phyloP scores from a whole-genome alignment of 1,140 invertebrate species.

The Dryas iulia region DNA sequence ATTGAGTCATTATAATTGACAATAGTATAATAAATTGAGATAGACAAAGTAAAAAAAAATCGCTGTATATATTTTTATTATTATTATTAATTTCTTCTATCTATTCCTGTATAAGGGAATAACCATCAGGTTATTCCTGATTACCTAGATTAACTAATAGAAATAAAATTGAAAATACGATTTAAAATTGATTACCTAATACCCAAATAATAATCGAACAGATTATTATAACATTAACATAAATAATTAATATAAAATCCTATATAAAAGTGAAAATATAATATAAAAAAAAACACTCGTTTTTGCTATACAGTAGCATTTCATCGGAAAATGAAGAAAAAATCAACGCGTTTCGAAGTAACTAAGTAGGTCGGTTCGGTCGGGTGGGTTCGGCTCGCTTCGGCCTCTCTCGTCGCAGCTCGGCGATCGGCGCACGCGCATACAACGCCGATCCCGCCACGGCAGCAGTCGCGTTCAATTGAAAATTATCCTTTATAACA shows the following conservation, averaged over 20 bases:
- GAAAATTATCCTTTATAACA: constrained; percentile 34
- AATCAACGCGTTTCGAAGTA: constrained; percentile 63
- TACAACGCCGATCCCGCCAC: constrained; percentile 57
- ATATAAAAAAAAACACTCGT: constrained; percentile 49
- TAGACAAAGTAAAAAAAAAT: too few relatives aligned
- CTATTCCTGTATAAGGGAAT: too few relatives aligned
- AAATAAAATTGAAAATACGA: not conserved
- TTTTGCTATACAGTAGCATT: constrained; percentile 60
- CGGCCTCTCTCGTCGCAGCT: constrained; percentile 53
- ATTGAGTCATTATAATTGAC: too few relatives aligned
- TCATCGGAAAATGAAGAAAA: constrained; percentile 76
- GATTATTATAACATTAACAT: constrained; percentile 6
- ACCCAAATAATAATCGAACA: not conserved
- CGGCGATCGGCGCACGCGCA: constrained; percentile 57
- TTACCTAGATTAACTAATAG: not conserved
- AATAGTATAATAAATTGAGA: too few relatives aligned
- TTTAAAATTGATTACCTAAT: constrained; percentile 4
- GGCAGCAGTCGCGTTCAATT: constrained; percentile 51
- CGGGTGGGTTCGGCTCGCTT: constrained; percentile 50
- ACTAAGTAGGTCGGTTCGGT: constrained; percentile 68
- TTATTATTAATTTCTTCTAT: too few relatives aligned
- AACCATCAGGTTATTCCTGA: too few relatives aligned
- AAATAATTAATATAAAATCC: not conserved
- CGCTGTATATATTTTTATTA: too few relatives aligned
- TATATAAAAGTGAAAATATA: constrained; percentile 26